Evolutionary conservation across 2,888 invertebrate genomes (phyloP).

Genomic region (Melanargia galathea): DNA sequence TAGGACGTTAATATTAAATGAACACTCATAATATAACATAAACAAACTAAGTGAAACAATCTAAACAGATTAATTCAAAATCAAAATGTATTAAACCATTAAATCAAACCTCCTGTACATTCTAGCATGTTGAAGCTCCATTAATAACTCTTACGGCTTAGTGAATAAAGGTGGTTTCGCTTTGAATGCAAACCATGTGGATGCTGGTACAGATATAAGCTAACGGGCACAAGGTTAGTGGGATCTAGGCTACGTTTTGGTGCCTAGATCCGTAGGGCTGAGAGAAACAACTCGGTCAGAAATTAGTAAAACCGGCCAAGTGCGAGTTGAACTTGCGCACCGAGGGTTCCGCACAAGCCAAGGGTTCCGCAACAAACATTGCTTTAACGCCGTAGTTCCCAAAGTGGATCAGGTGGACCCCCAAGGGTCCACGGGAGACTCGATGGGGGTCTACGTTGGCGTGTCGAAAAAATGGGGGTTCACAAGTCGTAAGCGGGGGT

Average conservation of each 20-base stretch:
- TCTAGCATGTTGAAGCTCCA: background rate
- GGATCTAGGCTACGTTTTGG: conserved; percentile 48
- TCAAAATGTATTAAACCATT: conserved; percentile 22
- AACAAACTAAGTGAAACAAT: conserved; percentile 16
- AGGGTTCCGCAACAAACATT: no score
- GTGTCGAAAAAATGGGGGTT: no score
- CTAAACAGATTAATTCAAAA: conserved; percentile 23
- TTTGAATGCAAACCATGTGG: conserved; percentile 19
- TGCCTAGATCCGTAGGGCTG: conserved; percentile 34
- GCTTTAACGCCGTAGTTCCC: no score
- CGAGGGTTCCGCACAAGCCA: no score
- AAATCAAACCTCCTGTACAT: conserved; percentile 9
- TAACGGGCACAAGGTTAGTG: conserved; percentile 49
- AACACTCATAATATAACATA: no score
- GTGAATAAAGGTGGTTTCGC: conserved; percentile 15
- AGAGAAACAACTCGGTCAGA: background rate
- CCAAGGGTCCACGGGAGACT: no score
- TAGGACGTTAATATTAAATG: no score
- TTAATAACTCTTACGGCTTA: background rate
- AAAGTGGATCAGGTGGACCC: no score
- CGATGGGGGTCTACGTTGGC: no score
- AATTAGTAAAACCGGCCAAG: background rate
- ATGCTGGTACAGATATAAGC: conserved; percentile 28
- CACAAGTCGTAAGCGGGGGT: no score
- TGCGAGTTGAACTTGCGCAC: no score